Conservation (phyloP, 2,113 vertebrate genomes). For the Zosterops japonicus region DNA sequence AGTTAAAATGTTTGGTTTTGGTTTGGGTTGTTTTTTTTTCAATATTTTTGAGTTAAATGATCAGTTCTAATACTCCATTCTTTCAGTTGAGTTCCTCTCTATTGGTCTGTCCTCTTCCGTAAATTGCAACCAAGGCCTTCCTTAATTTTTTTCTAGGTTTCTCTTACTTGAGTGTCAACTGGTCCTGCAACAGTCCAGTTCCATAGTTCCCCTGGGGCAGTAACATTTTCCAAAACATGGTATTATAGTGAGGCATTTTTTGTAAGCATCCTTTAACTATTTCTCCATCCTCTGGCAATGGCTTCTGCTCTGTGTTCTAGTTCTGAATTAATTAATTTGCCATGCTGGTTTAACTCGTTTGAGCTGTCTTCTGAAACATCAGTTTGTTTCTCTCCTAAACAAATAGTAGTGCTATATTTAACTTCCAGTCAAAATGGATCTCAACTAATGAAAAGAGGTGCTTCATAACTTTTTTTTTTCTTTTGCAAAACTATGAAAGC, state of each 20-base stretch:
- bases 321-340: background rate
- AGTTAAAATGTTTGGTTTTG: background rate
- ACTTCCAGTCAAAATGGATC: background rate
- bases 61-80: background rate
- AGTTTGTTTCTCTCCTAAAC: background rate
- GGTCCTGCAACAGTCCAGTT: background rate
- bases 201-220: background rate
- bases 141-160: background rate
- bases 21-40: background rate
- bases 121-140: background rate
- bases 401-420: background rate
- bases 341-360: background rate
- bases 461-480: background rate
- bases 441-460: constrained; percentile 6
- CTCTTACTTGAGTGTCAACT: background rate
- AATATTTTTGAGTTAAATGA: background rate
- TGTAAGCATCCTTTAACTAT: background rate
- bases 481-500: background rate
- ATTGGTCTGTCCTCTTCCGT: background rate
- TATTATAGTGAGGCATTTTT: background rate
- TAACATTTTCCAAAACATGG: background rate
- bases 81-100: background rate
- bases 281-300: background rate
- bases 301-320: background rate
- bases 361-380: background rate